phyloP scores from a whole-genome alignment of 2,113 vertebrate genomes.

The Chionodraco myersi region DNA sequence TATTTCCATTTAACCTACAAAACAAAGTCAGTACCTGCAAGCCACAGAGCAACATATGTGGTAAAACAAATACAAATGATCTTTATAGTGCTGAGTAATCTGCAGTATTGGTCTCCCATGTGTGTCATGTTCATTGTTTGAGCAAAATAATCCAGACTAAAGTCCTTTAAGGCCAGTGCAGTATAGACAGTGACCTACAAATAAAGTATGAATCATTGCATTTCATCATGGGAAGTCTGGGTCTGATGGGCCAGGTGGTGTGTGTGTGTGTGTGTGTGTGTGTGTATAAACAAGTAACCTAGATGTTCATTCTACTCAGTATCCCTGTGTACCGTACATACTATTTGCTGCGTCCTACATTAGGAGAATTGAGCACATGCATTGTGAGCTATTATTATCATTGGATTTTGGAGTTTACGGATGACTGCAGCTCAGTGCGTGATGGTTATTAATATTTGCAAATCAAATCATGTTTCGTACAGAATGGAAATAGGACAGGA shows the following conservation, averaged over 20 bases:
- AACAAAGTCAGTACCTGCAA: slow-evolving; percentile 24
- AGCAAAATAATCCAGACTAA: slow-evolving; percentile 48
- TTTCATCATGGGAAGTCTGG: slow-evolving; percentile 38
- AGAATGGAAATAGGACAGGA: slow-evolving; percentile 74
- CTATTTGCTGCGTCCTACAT: slow-evolving; percentile 17
- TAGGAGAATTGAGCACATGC: slow-evolving; percentile 36
- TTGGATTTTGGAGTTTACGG: slow-evolving; percentile 41
- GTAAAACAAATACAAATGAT: background rate
- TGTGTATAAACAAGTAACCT: slow-evolving; percentile 2
- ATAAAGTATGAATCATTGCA: slow-evolving; percentile 55
- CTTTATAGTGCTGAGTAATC: slow-evolving; percentile 30
- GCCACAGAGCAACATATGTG: background rate
- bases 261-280: background rate
- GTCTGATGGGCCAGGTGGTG: slow-evolving; percentile 24
- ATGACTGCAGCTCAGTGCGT: slow-evolving; percentile 51
- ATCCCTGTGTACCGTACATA: background rate
- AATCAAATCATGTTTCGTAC: slow-evolving; percentile 73
- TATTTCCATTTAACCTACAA: background rate
- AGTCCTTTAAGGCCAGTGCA: slow-evolving; percentile 14
- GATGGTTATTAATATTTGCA: slow-evolving; percentile 76
- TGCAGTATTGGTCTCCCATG: slow-evolving; percentile 4
- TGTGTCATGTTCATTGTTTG: slow-evolving; percentile 44
- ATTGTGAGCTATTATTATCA: slow-evolving; percentile 54
- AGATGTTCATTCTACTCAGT: background rate
- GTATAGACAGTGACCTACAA: slow-evolving; percentile 49